phyloP scores from a whole-genome alignment of 2,113 vertebrate genomes.

The Tinamus guttatus region DNA sequence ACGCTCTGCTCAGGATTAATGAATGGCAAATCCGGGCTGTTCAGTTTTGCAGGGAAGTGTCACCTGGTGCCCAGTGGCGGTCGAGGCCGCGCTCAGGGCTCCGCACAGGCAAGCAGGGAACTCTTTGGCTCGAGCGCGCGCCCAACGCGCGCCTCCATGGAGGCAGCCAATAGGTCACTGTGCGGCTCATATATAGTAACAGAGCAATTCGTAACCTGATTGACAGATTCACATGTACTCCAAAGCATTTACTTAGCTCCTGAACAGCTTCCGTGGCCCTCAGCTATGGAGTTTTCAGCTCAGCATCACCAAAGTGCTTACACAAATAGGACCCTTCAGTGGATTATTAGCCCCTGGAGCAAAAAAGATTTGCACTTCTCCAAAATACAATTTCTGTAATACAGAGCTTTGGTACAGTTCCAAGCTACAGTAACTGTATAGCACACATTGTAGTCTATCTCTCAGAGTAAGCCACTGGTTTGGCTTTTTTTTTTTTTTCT shows the following conservation, averaged over 20 bases:
- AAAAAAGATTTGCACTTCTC: background rate
- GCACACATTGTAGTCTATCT: no score
- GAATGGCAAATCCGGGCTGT: rapidly evolving
- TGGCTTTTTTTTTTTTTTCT: background rate
- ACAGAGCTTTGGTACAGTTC: background rate
- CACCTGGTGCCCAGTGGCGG: background rate
- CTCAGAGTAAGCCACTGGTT: background rate
- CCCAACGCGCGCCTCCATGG: rapidly evolving
- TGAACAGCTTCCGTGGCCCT: background rate
- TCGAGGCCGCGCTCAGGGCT: background rate
- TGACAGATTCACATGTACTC: rapidly evolving
- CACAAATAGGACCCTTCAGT: background rate
- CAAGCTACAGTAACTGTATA: background rate
- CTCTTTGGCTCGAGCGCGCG: background rate
- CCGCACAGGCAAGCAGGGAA: background rate
- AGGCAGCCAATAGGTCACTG: background rate
- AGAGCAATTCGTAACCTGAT: rapidly evolving
- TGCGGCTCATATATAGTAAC: background rate
- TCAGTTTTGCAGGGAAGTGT: background rate
- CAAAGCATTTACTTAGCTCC: background rate
- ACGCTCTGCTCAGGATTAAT: rapidly evolving
- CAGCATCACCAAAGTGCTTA: background rate
- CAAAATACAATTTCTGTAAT: background rate
- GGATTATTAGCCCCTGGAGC: background rate
- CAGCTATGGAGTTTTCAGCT: background rate